phyloP scores from a whole-genome alignment of 2,888 invertebrate genomes.

The Chrysolina oricalcia region DNA sequence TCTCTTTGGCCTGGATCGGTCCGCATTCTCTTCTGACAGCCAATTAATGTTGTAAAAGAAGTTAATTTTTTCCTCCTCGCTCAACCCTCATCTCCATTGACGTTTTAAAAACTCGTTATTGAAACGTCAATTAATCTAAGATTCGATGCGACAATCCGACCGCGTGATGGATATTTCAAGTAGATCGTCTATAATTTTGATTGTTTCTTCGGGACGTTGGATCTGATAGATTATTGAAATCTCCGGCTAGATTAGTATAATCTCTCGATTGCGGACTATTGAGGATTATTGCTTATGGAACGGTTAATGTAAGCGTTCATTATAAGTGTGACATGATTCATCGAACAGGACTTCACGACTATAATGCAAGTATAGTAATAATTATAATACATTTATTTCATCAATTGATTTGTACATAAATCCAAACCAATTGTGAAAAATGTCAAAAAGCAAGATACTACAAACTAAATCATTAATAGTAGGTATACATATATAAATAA shows the following conservation, averaged over 20 bases:
- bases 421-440: too few relatives aligned
- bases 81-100: constrained; percentile 61
- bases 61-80: constrained; percentile 54
- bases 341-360: background rate
- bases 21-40: constrained; percentile 60
- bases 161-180: constrained; percentile 54
- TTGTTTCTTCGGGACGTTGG: constrained; percentile 37
- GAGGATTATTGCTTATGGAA: constrained; percentile 24
- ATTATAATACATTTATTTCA: too few relatives aligned
- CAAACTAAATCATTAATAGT: too few relatives aligned
- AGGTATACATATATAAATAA: too few relatives aligned
- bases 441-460: too few relatives aligned
- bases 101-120: constrained; percentile 68
- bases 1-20: constrained; percentile 21
- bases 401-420: too few relatives aligned
- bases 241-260: constrained; percentile 27
- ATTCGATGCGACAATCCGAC: constrained; percentile 60
- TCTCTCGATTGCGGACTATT: constrained; percentile 30
- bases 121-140: constrained; percentile 66
- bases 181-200: constrained; percentile 39
- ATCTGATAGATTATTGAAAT: constrained; percentile 57
- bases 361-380: background rate
- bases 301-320: background rate
- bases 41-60: constrained; percentile 62
- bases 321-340: background rate